These are phyloP conservation scores for Limnephilus lunatus DNA, from an alignment of 2,888 invertebrate species.

Conservation along the genomic window DNA sequence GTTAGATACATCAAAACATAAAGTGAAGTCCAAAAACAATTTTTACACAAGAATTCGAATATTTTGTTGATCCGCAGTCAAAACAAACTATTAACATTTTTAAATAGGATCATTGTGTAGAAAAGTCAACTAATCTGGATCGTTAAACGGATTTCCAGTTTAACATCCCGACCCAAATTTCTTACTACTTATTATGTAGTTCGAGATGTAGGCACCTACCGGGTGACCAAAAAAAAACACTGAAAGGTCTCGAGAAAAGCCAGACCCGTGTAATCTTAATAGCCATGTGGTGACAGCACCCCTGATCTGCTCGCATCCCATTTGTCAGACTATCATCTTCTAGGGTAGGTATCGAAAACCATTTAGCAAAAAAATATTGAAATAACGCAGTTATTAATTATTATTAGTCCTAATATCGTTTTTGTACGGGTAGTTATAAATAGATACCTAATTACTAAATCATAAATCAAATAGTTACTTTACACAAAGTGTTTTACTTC, in stretches of 20 bases:
- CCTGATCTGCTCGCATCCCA: slow-evolving; percentile 8
- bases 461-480: too few relatives aligned
- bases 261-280: slow-evolving; percentile 37
- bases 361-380: background rate
- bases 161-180: background rate
- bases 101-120: background rate
- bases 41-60: background rate
- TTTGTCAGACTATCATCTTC: slow-evolving; percentile 16
- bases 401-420: background rate
- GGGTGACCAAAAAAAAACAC: slow-evolving; percentile 29
- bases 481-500: too few relatives aligned
- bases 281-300: slow-evolving; percentile 40
- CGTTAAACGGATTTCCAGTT: background rate
- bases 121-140: background rate
- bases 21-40: too few relatives aligned
- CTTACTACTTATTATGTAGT: background rate
- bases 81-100: background rate
- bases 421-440: too few relatives aligned
- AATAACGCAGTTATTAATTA: background rate
- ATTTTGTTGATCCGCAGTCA: background rate
- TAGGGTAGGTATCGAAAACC: background rate
- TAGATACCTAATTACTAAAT: too few relatives aligned
- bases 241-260: slow-evolving; percentile 29
- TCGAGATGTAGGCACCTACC: background rate
- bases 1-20: too few relatives aligned